Evolutionary conservation across 2,888 invertebrate species (phyloP).

Genomic region (Zygaena filipendulae): DNA sequence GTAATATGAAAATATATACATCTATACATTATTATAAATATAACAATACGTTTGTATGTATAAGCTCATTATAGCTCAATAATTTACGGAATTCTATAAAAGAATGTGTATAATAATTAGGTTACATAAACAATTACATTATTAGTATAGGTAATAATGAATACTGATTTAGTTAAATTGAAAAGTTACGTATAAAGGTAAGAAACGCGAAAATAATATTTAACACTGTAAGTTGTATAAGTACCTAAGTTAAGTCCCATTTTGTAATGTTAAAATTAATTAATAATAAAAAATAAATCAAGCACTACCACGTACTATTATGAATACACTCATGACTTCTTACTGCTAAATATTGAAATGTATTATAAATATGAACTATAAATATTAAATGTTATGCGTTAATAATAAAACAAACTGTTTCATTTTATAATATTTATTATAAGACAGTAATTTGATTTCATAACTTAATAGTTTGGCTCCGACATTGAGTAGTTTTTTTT

Average conservation of each 20-base stretch:
- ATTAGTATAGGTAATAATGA: slow-evolving; percentile 15
- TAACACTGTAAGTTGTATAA: slow-evolving; percentile 32
- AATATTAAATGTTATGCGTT: slow-evolving; percentile 77
- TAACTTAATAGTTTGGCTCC: no score
- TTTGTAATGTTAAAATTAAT: slow-evolving; percentile 63
- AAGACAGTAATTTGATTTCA: no score
- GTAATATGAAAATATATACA: slow-evolving; percentile 18
- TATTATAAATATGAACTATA: slow-evolving; percentile 70
- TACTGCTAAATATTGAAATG: slow-evolving; percentile 67
- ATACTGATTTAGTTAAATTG: slow-evolving; percentile 19
- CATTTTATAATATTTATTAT: no score
- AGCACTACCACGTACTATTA: slow-evolving; percentile 64
- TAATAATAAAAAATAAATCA: slow-evolving; percentile 54
- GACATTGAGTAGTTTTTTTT: no score
- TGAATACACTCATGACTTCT: slow-evolving; percentile 66
- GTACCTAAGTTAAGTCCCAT: slow-evolving; percentile 58
- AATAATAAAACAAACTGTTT: slow-evolving; percentile 66
- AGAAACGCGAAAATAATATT: slow-evolving; percentile 39
- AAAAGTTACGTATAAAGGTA: slow-evolving; percentile 15
- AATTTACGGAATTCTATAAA: slow-evolving; percentile 40
- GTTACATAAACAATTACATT: slow-evolving; percentile 37
- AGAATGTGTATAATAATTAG: slow-evolving; percentile 44
- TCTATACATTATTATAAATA: neutral
- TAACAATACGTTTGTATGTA: no score
- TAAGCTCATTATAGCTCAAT: slow-evolving; percentile 61